phyloP scores from a whole-genome alignment of 1,140 invertebrate species.

The Goniozus legneri region DNA sequence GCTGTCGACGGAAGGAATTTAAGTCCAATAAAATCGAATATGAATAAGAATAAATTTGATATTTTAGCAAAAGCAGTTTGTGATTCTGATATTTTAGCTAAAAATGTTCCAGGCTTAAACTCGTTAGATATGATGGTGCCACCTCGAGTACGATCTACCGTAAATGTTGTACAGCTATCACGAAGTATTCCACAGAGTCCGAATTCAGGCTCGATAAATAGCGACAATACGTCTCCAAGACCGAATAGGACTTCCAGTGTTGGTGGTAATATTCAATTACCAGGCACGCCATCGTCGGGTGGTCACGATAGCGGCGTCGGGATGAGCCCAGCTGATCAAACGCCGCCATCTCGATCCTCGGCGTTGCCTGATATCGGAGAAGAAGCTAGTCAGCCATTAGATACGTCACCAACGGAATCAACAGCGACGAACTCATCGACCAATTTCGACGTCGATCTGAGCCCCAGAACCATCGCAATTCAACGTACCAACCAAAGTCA shows the following conservation, averaged over 20 bases:
- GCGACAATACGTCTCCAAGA: slow-evolving; percentile 34
- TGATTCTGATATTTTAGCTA: slow-evolving; percentile 46
- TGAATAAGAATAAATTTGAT: slow-evolving; percentile 39
- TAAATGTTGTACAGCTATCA: slow-evolving; percentile 61
- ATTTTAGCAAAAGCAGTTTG: slow-evolving; percentile 36
- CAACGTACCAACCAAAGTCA: slow-evolving; percentile 34
- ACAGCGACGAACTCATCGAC: slow-evolving; percentile 33
- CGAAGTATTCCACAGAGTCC: slow-evolving; percentile 48
- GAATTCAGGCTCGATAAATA: slow-evolving; percentile 40
- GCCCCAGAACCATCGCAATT: slow-evolving; percentile 21
- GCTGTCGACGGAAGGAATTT: slow-evolving; percentile 3
- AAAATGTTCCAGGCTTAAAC: slow-evolving; percentile 55
- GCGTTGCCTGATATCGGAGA: slow-evolving; percentile 45
- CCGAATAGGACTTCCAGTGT: slow-evolving; percentile 35
- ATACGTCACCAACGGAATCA: slow-evolving; percentile 34
- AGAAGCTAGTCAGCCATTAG: slow-evolving; percentile 44
- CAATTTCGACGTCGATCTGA: slow-evolving; percentile 37
- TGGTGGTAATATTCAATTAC: slow-evolving; percentile 35
- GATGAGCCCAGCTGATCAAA: slow-evolving; percentile 51
- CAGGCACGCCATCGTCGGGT: slow-evolving; percentile 41
- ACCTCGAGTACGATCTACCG: slow-evolving; percentile 52
- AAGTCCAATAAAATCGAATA: slow-evolving; percentile 29
- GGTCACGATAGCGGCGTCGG: slow-evolving; percentile 50
- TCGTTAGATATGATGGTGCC: slow-evolving; percentile 59
- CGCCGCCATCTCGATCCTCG: slow-evolving; percentile 41